Percentiles rank a stretch among this genome's conserved stretches.
phyloP scores from a whole-genome alignment of 2,113 vertebrate species.

The Notechis scutatus region DNA sequence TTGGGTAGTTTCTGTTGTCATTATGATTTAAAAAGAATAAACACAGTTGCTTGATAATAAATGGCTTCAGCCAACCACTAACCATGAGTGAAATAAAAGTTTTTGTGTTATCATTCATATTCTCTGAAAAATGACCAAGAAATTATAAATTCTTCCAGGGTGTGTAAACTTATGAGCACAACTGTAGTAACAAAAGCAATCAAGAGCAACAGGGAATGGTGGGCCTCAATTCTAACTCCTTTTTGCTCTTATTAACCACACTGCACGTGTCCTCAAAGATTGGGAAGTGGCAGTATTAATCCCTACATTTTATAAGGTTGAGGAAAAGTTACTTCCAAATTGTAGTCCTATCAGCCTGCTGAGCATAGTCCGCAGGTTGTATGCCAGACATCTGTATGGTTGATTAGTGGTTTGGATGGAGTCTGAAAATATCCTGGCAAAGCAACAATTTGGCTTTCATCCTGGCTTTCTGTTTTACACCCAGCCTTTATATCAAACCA shows the following conservation, averaged over 20 bases:
- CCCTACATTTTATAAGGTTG: neutral
- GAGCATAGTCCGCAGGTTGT: neutral
- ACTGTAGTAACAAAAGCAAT: neutral
- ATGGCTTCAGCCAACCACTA: too few species aligned
- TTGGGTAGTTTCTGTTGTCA: too few species aligned
- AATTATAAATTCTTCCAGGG: too few species aligned
- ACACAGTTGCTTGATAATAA: too few species aligned
- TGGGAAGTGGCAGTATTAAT: neutral
- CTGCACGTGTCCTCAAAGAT: neutral
- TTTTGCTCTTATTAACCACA: neutral
- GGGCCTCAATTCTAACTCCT: neutral
- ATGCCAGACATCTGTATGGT: neutral
- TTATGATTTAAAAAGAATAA: too few species aligned
- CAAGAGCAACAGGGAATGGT: neutral
- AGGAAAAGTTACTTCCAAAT: neutral
- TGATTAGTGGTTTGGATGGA: neutral
- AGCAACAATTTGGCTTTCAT: neutral
- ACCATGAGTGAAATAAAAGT: too few species aligned
- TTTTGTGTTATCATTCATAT: too few species aligned
- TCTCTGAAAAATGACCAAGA: too few species aligned
- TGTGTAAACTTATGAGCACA: too few species aligned
- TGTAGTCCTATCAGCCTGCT: neutral
- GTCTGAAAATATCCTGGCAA: neutral
- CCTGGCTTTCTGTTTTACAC: neutral
- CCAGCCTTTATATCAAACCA: neutral